Evolutionary conservation across 2,113 vertebrate species (phyloP).

Genomic region (Sturnira hondurensis): DNA sequence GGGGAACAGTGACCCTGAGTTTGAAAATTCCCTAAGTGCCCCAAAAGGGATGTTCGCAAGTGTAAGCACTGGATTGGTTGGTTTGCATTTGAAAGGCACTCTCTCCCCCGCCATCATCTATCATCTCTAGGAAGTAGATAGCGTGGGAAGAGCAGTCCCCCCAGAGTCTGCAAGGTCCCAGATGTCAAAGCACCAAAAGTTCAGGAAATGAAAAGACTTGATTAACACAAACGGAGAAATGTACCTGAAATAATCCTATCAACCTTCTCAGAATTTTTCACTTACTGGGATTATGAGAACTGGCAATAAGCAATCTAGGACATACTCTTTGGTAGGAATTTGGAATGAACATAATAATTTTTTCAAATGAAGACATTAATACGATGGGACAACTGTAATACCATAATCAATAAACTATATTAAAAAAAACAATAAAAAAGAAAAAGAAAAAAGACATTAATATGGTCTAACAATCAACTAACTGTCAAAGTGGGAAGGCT

Average conservation of each 20-base stretch:
- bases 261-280: not conserved
- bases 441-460: not conserved
- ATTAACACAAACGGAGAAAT: not conserved
- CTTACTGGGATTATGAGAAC: not conserved
- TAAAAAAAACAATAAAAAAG: no score
- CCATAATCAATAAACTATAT: no score
- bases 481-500: not conserved
- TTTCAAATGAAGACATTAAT: not conserved
- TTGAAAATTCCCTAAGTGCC: not conserved
- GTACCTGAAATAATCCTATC: not conserved
- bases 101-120: not conserved
- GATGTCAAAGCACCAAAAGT: not conserved
- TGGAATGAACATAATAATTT: slow-evolving; percentile 2
- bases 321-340: not conserved
- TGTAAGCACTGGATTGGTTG: not conserved
- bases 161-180: not conserved
- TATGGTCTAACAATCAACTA: not conserved
- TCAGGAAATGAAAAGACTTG: not conserved
- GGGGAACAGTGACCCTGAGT: not conserved
- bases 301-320: not conserved
- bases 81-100: not conserved
- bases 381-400: not conserved
- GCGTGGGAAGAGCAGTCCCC: not conserved
- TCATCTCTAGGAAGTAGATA: not conserved
- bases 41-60: not conserved